A percentile compares a stretch with the other conserved stretches of the same genome.
phyloP scores from a whole-genome alignment of 2,113 vertebrate genomes.

The Microcebus tavaratra region DNA sequence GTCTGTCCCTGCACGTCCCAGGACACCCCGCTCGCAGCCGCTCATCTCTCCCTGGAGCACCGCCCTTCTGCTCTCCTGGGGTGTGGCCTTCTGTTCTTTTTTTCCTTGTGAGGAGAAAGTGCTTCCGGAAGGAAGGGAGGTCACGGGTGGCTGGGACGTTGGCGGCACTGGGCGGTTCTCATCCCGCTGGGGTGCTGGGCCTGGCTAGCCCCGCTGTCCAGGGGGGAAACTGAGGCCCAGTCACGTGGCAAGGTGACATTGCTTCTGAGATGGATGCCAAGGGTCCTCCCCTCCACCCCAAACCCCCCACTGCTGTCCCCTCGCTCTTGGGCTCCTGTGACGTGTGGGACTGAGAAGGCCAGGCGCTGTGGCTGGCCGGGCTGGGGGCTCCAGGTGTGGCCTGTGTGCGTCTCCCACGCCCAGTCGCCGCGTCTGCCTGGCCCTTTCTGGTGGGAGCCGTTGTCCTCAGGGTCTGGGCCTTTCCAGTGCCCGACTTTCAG shows the following conservation, averaged over 20 bases:
- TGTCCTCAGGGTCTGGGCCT: neutral
- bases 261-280: neutral
- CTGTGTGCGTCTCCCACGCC: too few species aligned
- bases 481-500: neutral
- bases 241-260: neutral
- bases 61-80: fast-evolving
- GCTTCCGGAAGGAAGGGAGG: neutral
- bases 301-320: neutral
- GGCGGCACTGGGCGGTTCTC: neutral
- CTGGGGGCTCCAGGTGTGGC: neutral
- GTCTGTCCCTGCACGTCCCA: too few species aligned
- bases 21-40: neutral
- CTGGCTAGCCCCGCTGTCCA: neutral
- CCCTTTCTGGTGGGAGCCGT: neutral
- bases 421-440: neutral
- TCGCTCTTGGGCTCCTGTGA: neutral
- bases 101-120: neutral
- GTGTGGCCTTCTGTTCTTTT: neutral
- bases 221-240: neutral
- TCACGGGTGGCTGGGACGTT: too few species aligned
- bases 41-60: neutral
- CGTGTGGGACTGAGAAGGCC: neutral
- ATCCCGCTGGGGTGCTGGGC: neutral
- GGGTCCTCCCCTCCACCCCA: neutral
- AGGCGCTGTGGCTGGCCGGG: neutral